These are phyloP conservation scores for Characodon lateralis DNA, from an alignment of 2,797 vertebrate species.

Conservation along the genomic window DNA sequence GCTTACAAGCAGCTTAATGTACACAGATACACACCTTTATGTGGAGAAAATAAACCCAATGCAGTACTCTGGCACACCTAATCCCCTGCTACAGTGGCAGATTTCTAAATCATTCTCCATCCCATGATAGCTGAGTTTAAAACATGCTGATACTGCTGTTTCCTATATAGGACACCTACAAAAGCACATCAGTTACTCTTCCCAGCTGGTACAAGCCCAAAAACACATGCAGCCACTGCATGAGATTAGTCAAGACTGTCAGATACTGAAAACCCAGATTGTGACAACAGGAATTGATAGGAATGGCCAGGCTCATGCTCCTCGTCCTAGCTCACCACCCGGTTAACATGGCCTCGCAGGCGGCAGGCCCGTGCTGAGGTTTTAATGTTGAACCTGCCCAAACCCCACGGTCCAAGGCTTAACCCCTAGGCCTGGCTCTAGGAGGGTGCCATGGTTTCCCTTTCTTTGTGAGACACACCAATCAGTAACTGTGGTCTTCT, in stretches of 20 bases:
- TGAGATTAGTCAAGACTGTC: constrained; percentile 34
- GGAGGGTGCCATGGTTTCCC: not conserved
- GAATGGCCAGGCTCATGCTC: too few relatives aligned
- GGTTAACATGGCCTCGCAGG: too few relatives aligned
- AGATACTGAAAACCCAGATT: not conserved
- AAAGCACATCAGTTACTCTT: constrained; percentile 57
- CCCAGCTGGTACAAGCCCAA: constrained; percentile 22
- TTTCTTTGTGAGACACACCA: not conserved
- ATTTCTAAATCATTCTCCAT: constrained; percentile 62
- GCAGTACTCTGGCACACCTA: constrained; percentile 23
- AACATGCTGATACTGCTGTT: constrained; percentile 59
- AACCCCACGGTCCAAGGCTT: not conserved
- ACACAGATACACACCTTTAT: constrained; percentile 18
- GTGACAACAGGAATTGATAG: too few relatives aligned
- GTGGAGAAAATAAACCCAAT: constrained; percentile 43
- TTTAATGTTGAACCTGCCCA: too few relatives aligned
- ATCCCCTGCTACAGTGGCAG: constrained; percentile 40
- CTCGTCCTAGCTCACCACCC: too few relatives aligned
- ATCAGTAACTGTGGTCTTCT: not conserved
- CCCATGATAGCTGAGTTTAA: constrained; percentile 50
- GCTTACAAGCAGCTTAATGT: constrained; percentile 13
- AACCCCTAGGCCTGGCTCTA: not conserved
- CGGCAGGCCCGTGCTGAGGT: too few relatives aligned
- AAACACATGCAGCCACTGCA: constrained; percentile 42
- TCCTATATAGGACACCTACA: constrained; percentile 62